A percentile compares a stretch with the other conserved stretches of the same genome.
phyloP scores from a whole-genome alignment of 1,140 invertebrate genomes.

The Pseudomyrmex cubaensis region DNA sequence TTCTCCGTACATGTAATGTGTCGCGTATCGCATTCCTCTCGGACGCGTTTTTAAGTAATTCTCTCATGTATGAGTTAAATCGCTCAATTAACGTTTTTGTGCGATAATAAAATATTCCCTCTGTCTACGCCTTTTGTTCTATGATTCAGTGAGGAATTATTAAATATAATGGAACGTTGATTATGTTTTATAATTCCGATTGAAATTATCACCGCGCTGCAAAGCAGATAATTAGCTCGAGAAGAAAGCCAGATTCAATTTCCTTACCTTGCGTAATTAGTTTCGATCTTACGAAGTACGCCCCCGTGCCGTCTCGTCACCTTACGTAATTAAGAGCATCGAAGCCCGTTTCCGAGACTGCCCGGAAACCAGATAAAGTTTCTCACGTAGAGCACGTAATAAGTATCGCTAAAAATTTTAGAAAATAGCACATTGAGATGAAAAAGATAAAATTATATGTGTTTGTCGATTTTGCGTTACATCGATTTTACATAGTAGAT shows the following conservation, averaged over 20 bases:
- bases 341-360: conserved; percentile 8
- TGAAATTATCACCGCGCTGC: conserved; percentile 53
- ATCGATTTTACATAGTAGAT: background rate
- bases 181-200: conserved; percentile 55
- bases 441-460: no score
- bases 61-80: background rate
- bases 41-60: background rate
- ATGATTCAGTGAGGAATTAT: background rate
- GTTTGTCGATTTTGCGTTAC: no score
- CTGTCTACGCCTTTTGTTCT: no score
- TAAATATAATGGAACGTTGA: background rate
- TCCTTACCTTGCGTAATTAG: conserved; percentile 66
- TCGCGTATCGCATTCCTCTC: conserved; percentile 45
- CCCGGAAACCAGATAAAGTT: conserved; percentile 10
- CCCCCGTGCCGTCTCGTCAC: conserved; percentile 6
- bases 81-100: background rate
- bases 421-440: background rate
- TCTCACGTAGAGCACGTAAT: conserved; percentile 2
- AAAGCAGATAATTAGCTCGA: conserved; percentile 61
- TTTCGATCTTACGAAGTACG: conserved; percentile 60
- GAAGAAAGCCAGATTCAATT: conserved; percentile 67
- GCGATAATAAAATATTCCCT: conserved; percentile 2
- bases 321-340: conserved; percentile 48
- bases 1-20: background rate
- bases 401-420: background rate